phyloP scores from a whole-genome alignment of 2,888 invertebrate species.

The Drosophila formosana region DNA sequence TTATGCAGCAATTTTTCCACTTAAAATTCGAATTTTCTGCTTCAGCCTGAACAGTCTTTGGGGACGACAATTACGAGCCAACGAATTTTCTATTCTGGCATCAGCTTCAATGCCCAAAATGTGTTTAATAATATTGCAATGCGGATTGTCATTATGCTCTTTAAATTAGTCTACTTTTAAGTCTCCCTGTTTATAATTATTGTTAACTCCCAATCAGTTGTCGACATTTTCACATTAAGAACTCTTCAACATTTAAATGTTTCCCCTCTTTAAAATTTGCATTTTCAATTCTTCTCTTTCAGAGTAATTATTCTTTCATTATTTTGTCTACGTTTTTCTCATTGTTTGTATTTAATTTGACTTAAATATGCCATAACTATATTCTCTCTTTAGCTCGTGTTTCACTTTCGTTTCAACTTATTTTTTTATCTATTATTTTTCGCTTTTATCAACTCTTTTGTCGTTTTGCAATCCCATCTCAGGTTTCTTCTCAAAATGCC shows the following conservation, averaged over 20 bases:
- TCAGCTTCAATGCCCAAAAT: not conserved
- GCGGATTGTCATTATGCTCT: not conserved
- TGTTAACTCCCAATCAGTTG: too few species aligned
- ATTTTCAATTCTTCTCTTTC: too few species aligned
- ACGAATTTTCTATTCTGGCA: not conserved
- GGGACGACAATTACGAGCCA: not conserved
- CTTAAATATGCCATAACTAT: too few species aligned
- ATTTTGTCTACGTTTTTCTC: too few species aligned
- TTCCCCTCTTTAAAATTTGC: too few species aligned
- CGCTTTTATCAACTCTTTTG: not conserved
- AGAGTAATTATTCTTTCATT: too few species aligned
- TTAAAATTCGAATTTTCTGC: conserved; percentile 11
- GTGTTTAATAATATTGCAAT: not conserved
- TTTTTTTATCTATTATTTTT: not conserved
- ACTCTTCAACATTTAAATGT: too few species aligned
- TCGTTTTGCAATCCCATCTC: not conserved
- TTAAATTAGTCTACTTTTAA: not conserved
- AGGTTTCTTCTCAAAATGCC: conserved; percentile 3
- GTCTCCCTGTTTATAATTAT: too few species aligned
- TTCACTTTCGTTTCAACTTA: not conserved
- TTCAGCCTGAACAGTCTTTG: conserved; percentile 8
- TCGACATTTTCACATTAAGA: too few species aligned
- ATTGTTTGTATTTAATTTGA: too few species aligned
- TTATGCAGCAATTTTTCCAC: conserved; percentile 22
- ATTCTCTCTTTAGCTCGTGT: too few species aligned